A percentile compares a stretch with the other conserved stretches of the same genome.
Evolutionary conservation across 2,797 vertebrate genomes (phyloP).

Genomic region (Acanthiza pusilla): DNA sequence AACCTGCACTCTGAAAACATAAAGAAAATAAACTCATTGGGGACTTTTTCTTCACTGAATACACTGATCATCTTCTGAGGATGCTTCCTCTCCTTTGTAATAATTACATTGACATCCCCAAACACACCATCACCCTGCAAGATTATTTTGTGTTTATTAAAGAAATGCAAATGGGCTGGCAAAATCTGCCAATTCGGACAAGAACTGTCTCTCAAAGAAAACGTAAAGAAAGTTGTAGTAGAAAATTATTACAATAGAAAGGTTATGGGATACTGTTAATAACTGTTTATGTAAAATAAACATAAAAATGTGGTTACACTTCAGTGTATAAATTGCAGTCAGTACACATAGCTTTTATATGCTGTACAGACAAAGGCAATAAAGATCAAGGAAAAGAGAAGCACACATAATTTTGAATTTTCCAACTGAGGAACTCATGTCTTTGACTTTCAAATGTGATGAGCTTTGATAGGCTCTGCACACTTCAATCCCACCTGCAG

Average conservation of each 20-base stretch:
- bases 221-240: background rate
- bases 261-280: background rate
- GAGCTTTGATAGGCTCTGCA: constrained; percentile 16
- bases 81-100: background rate
- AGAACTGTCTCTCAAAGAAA: background rate
- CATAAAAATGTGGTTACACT: background rate
- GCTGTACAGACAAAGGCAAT: background rate
- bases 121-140: background rate
- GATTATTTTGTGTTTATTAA: background rate
- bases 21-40: background rate
- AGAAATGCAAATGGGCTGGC: background rate
- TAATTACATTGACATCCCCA: background rate
- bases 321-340: background rate
- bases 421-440: background rate
- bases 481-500: constrained; percentile 59
- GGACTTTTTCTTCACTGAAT: background rate
- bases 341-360: background rate
- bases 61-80: background rate
- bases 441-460: constrained; percentile 60
- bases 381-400: background rate
- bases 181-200: background rate
- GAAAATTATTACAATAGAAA: background rate
- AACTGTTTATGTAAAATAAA: background rate
- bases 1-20: background rate
- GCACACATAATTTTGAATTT: background rate